phyloP scores from a whole-genome alignment of 2,888 invertebrate species.

The Liopterus haemorrhoidalis region DNA sequence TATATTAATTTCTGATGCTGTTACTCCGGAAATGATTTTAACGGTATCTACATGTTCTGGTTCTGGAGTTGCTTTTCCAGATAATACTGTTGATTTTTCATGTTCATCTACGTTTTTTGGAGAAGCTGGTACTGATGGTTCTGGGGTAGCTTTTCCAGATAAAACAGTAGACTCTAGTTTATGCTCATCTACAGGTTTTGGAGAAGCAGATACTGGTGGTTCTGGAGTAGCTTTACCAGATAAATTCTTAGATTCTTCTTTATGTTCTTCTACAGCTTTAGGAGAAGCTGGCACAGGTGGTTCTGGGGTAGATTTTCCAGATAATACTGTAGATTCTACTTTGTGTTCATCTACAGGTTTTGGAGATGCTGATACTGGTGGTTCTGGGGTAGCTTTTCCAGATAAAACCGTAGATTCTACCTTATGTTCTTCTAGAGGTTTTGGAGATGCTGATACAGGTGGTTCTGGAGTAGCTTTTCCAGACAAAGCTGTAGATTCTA shows the following conservation, averaged over 20 bases:
- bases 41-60: neutral
- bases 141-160: no score
- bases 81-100: conserved; percentile 1
- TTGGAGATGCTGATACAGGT: no score
- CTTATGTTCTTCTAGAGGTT: neutral
- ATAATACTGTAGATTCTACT: conserved; percentile 28
- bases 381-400: neutral
- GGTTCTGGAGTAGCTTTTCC: conserved; percentile 3
- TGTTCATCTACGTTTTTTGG: conserved; percentile 31
- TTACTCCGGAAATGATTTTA: conserved; percentile 45
- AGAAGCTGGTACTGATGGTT: conserved; percentile 48
- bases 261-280: neutral
- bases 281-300: conserved; percentile 40
- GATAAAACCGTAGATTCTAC: neutral
- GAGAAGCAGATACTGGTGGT: no score
- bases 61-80: no score
- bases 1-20: conserved; percentile 35
- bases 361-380: conserved; percentile 13
- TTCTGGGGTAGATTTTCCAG: conserved; percentile 43
- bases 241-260: conserved; percentile 2
- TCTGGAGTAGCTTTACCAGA: neutral
- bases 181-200: no score
- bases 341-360: no score
- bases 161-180: conserved; percentile 36
- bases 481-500: neutral